Percentiles rank a stretch among this genome's conserved stretches.
Evolutionary conservation across 2,113 vertebrate genomes (phyloP).

Genomic region (Laticauda laticaudata): DNA sequence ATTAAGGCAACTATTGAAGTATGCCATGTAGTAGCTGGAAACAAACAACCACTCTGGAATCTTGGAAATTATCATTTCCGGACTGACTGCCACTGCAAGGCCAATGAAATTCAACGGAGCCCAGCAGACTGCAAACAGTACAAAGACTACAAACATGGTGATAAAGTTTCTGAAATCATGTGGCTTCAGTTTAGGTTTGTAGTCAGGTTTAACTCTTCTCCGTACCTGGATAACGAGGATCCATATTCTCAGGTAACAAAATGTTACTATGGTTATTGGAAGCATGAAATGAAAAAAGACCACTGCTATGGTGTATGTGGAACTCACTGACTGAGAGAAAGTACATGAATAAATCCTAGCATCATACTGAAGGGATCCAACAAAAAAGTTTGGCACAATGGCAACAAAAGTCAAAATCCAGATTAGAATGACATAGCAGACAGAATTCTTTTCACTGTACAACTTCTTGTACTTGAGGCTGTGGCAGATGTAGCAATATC

Average conservation of each 20-base stretch:
- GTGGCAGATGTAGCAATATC: constrained; percentile 97
- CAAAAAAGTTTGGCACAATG: constrained; percentile 88
- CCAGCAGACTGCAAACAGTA: constrained; percentile 97
- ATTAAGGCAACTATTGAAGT: constrained; percentile 99
- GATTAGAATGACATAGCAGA: constrained; percentile 88
- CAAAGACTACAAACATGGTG: constrained; percentile 97
- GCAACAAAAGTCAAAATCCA: constrained; percentile 89
- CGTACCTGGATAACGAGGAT: constrained; percentile 91
- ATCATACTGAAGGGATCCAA: constrained; percentile 90
- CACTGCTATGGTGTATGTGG: constrained; percentile 88
- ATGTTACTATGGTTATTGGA: constrained; percentile 89
- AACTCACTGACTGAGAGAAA: constrained; percentile 89
- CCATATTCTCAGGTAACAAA: constrained; percentile 97
- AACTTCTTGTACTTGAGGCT: constrained; percentile 90
- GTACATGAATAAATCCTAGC: constrained; percentile 92
- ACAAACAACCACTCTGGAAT: constrained; percentile 97
- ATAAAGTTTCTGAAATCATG: constrained; percentile 93
- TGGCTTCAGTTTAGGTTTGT: constrained; percentile 83
- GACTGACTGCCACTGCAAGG: constrained; percentile 86
- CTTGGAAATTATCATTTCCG: constrained; percentile 75
- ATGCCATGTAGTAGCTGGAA: constrained; percentile 95
- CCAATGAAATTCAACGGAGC: constrained; percentile 94
- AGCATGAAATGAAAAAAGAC: constrained; percentile 96
- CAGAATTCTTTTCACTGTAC: constrained; percentile 87
- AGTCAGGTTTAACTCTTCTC: constrained; percentile 85